Percentiles rank a stretch among this genome's conserved stretches.
Evolutionary conservation across 1,140 invertebrate species (phyloP).

Genomic region (Drosophila ficusphila): DNA sequence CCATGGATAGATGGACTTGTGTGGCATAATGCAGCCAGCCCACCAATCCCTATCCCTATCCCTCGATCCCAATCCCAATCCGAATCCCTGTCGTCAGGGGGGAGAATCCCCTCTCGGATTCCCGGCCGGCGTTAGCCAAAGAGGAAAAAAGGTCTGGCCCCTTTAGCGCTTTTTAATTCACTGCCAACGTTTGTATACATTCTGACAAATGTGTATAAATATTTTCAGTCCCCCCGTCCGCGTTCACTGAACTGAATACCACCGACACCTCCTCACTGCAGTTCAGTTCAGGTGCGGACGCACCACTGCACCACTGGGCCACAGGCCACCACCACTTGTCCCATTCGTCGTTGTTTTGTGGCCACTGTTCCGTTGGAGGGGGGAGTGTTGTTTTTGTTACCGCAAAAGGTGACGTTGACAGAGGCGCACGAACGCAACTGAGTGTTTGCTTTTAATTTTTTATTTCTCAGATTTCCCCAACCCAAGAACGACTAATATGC

Average conservation of each 20-base stretch:
- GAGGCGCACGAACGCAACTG: constrained; percentile 14
- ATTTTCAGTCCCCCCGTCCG: constrained; percentile 52
- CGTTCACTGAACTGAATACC: constrained; percentile 36
- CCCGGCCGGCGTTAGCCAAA: constrained; percentile 19
- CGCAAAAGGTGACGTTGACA: constrained; percentile 66
- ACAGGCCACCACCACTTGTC: constrained; percentile 5
- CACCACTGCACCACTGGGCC: neutral
- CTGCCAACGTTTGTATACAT: constrained; percentile 44
- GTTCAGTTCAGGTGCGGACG: neutral
- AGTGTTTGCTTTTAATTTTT: constrained; percentile 76
- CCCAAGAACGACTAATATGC: constrained; percentile 15
- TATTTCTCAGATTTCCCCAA: constrained; percentile 62
- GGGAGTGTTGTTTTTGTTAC: constrained; percentile 38
- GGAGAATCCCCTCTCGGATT: no score
- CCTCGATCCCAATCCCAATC: neutral
- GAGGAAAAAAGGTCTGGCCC: constrained; percentile 36
- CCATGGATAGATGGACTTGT: neutral
- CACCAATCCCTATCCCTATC: neutral
- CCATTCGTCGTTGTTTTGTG: constrained; percentile 12
- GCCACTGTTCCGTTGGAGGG: constrained; percentile 9
- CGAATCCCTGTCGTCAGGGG: neutral
- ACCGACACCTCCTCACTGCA: constrained; percentile 46
- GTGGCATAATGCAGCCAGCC: constrained; percentile 12
- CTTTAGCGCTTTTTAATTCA: constrained; percentile 69
- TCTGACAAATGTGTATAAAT: constrained; percentile 56